Evolutionary conservation across 2,797 vertebrate genomes (phyloP), one percentile per base, ranked within the genome.

Genomic region (Hydrolagus colliei): DNA sequence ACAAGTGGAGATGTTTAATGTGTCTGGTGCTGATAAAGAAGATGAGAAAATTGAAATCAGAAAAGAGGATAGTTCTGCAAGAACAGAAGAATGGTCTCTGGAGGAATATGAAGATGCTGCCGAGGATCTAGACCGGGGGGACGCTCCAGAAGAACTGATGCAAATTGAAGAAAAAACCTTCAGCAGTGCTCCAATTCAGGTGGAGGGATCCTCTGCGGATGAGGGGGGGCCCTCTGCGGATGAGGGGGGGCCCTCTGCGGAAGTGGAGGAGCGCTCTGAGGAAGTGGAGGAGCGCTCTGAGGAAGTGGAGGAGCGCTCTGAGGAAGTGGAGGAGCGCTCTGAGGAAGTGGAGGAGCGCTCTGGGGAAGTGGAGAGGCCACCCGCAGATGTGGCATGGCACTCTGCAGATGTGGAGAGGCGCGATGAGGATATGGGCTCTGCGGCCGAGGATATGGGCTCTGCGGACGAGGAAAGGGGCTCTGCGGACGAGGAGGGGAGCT

Each of bases 281-380:
- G 86, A 87, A 41, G 87, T 87, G 22, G 52, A 32, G 68, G 63
- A 10, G 16, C 73, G 16, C 16, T 14, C 71, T 14, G 86, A 72
- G 0, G 78, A 87, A 1, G 76, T 87, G 14, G 77, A 90, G 76
- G 27, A 80, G n/a, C 35, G 0, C 62, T 84, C 71, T 71, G 80
- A 88, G 35, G 41, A 89, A 84, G 68, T 87, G 86, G 59, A 86
- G 35, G 87, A 89, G 18, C 7, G 41, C 59, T 35, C 86, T 72
- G 80, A 88, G 35, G 87, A 88, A 67, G 63, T 68, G 59, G 84
- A 78, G 52, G 14, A 18, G 84, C 67, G 67, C 71, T 3, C 22
- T 0, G n/a, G 18, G 5, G 73, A 78, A 32, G 84, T 68, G 20
- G 65, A 63, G 65, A 22, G 85, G 27, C 52, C 78, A 75, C 85